Conservation (phyloP, 2,797 vertebrate species). For the Channa striata region DNA sequence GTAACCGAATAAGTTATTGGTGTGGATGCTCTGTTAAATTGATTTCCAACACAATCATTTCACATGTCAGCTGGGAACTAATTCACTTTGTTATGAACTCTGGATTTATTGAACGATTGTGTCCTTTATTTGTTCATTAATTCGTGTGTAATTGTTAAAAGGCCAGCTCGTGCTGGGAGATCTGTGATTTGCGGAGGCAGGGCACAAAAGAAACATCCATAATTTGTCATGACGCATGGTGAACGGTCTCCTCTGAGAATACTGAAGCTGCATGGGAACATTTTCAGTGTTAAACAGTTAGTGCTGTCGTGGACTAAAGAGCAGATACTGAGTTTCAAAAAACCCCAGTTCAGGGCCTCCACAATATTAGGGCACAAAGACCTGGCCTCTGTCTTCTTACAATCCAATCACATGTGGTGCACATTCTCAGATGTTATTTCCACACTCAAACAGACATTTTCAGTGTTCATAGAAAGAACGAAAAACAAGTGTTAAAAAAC, state of each 20-base stretch:
- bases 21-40: constrained; percentile 42
- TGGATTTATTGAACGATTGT: constrained; percentile 57
- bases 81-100: constrained; percentile 44
- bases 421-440: too few species aligned
- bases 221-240: constrained; percentile 26
- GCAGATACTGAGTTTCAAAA: not conserved
- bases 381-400: too few species aligned
- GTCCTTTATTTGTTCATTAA: constrained; percentile 72
- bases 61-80: constrained; percentile 42
- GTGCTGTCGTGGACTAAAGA: not conserved
- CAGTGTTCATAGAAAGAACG: not conserved
- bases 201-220: constrained; percentile 20
- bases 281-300: not conserved
- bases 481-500: not conserved
- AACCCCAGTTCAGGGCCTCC: too few species aligned
- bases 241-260: not conserved
- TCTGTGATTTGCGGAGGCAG: constrained; percentile 26
- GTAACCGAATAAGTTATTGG: constrained; percentile 27
- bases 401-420: too few species aligned
- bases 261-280: not conserved
- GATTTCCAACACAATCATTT: constrained; percentile 43
- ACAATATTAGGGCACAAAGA: too few species aligned
- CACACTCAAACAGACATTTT: too few species aligned
- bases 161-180: constrained; percentile 31
- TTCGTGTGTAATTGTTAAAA: constrained; percentile 66